Evolutionary conservation across 2,888 invertebrate genomes (phyloP).

Genomic region (Hemicrepidius hirtus): DNA sequence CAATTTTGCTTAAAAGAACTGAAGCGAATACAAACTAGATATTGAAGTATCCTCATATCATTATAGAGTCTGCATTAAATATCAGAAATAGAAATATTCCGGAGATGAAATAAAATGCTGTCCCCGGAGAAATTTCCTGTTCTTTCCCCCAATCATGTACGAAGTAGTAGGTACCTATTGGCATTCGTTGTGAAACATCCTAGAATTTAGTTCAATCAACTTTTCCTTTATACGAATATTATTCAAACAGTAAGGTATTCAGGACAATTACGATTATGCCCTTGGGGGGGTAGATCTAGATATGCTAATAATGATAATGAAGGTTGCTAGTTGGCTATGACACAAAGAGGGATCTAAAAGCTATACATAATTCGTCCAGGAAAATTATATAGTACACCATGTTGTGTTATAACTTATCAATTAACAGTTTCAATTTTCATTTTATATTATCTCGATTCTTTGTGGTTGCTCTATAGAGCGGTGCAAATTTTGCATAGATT

Average conservation of each 20-base stretch:
- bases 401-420: background rate
- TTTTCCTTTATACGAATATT: background rate
- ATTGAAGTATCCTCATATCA: constrained; percentile 9
- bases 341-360: background rate
- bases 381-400: background rate
- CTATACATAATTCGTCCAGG: background rate
- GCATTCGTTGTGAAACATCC: background rate
- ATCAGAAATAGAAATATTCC: constrained; percentile 11
- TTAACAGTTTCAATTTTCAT: constrained; percentile 5
- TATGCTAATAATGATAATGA: constrained; percentile 26
- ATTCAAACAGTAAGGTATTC: background rate
- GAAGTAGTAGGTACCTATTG: too few species aligned
- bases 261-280: background rate
- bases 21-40: background rate
- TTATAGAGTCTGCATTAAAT: constrained; percentile 21
- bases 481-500: too few species aligned
- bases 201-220: background rate
- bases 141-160: constrained; percentile 10
- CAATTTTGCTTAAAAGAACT: background rate
- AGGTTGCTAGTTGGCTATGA: background rate
- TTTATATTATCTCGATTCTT: background rate
- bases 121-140: constrained; percentile 25
- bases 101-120: constrained; percentile 20
- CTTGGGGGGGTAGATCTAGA: constrained; percentile 8
- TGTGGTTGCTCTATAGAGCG: background rate